Percentiles rank a stretch among this genome's conserved stretches.
Conservation (phyloP, 2,797 vertebrate genomes). For the Streptopelia turtur region DNA sequence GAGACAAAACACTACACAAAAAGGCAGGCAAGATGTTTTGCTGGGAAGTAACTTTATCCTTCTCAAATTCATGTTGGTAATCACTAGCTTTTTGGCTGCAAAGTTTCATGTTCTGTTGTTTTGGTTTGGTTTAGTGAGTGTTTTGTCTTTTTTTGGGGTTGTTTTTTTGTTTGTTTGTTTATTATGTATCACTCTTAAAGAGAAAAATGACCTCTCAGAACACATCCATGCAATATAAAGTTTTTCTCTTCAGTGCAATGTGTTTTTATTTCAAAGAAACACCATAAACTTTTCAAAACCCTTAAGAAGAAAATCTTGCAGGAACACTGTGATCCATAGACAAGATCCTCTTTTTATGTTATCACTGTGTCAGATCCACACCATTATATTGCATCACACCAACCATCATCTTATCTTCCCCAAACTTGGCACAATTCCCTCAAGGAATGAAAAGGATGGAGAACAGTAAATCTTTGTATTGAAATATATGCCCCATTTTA, state of each 20-base stretch:
- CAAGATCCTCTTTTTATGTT: not conserved
- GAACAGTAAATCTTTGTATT: not conserved
- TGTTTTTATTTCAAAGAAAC: not conserved
- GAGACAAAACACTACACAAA: not conserved
- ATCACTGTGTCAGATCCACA: not conserved
- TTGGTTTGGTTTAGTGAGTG: not conserved
- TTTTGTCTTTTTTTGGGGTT: no score
- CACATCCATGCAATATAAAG: accelerated
- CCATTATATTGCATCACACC: not conserved
- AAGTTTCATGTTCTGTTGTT: not conserved
- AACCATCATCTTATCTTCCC: not conserved
- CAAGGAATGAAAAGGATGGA: not conserved
- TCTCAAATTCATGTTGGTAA: not conserved
- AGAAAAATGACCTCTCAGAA: not conserved
- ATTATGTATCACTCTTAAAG: not conserved
- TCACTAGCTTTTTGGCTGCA: not conserved
- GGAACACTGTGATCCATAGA: not conserved
- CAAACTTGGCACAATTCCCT: not conserved
- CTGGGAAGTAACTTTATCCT: not conserved
- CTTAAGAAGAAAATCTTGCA: not conserved
- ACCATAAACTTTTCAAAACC: not conserved
- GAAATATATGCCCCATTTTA: not conserved
- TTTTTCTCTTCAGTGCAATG: not conserved
- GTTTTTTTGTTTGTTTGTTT: not conserved
- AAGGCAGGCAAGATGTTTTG: not conserved